phyloP scores from a whole-genome alignment of 92 coral and sea anemone species.

The Epizoanthus ramosus region DNA sequence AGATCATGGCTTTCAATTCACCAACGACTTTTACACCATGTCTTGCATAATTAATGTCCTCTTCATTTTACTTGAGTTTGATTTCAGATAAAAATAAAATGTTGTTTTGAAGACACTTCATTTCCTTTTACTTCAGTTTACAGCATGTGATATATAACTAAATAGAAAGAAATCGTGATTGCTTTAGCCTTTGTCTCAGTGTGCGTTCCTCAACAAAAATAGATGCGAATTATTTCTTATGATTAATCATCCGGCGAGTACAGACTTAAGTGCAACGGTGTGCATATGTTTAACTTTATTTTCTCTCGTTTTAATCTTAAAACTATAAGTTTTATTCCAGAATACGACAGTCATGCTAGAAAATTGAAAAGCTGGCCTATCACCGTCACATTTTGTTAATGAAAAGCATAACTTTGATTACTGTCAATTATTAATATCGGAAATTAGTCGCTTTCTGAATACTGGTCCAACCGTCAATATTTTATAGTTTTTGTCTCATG shows the following conservation, averaged over 20 bases:
- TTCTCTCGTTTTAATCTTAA: neutral
- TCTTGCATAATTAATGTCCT: neutral
- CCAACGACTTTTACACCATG: neutral
- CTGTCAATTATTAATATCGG: neutral
- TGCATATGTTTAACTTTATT: neutral
- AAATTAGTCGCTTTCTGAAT: neutral
- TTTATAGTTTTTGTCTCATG: conserved; percentile 2
- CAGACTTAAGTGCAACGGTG: neutral
- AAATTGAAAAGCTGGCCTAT: neutral
- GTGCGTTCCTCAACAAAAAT: neutral
- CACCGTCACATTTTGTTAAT: conserved; percentile 6
- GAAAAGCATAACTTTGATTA: neutral
- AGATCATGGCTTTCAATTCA: neutral
- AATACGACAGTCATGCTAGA: neutral
- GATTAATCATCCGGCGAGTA: conserved; percentile 4
- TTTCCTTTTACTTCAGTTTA: neutral
- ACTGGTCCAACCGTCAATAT: conserved; percentile 1
- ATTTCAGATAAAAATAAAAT: neutral
- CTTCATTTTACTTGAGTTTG: neutral
- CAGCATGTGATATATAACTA: too few species aligned
- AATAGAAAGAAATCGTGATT: neutral
- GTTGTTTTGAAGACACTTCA: neutral
- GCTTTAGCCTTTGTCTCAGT: neutral
- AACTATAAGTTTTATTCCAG: neutral
- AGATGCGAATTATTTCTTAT: conserved; percentile 3